Evolutionary conservation across 1,140 invertebrate species (phyloP).

Genomic region (Odontomachus brunneus): DNA sequence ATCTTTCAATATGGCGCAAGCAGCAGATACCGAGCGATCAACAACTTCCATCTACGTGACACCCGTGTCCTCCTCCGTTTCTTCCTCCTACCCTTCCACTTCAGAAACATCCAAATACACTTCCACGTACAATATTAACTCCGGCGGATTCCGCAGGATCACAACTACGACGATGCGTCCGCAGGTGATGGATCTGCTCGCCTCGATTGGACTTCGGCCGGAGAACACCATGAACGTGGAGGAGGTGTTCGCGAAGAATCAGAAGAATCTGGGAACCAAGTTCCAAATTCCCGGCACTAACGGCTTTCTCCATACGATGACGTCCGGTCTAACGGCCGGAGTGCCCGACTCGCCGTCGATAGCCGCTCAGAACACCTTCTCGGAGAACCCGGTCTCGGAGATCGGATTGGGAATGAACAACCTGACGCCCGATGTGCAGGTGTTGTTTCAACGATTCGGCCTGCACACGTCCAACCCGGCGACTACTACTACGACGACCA

Average conservation of each 20-base stretch:
- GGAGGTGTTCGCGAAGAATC: conserved; percentile 61
- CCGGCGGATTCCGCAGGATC: conserved; percentile 67
- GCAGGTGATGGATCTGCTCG: conserved; percentile 82
- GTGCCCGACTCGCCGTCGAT: conserved; percentile 65
- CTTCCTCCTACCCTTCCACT: conserved; percentile 5
- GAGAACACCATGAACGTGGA: conserved; percentile 49
- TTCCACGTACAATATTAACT: conserved; percentile 64
- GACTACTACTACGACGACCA: conserved; percentile 69
- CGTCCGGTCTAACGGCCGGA: conserved; percentile 53
- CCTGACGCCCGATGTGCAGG: conserved; percentile 80
- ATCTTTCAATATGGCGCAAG: background rate
- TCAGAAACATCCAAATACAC: conserved; percentile 55
- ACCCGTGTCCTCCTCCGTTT: conserved; percentile 65
- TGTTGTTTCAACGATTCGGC: conserved; percentile 82
- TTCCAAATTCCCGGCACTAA: conserved; percentile 59
- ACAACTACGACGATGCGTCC: conserved; percentile 77
- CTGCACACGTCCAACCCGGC: conserved; percentile 71
- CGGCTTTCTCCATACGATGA: conserved; percentile 30
- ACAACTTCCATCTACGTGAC: conserved; percentile 79
- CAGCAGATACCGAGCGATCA: conserved; percentile 61
- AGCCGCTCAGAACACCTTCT: conserved; percentile 76
- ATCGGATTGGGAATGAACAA: conserved; percentile 79
- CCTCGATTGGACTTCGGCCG: conserved; percentile 81
- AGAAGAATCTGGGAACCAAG: conserved; percentile 58
- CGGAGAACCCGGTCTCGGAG: conserved; percentile 61